These are phyloP conservation scores for Linyphia triangularis DNA, from an alignment of 2,888 invertebrate genomes.

Conservation along the genomic window DNA sequence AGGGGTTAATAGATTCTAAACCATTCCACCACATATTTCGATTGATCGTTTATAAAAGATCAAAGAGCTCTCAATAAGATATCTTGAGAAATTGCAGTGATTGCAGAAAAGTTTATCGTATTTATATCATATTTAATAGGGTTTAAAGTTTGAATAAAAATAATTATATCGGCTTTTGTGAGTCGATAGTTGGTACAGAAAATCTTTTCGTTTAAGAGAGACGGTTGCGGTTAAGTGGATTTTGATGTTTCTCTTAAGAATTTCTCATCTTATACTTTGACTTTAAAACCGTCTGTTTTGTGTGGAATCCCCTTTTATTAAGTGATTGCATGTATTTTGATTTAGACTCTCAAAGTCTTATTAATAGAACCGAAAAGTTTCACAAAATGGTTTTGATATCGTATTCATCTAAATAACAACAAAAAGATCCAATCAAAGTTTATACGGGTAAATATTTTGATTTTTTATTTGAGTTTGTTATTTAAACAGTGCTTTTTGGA, in stretches of 20 bases:
- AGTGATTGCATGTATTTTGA: no score
- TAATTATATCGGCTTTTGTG: conserved; percentile 48
- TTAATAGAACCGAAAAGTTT: no score
- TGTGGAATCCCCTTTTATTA: no score
- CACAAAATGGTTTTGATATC: no score
- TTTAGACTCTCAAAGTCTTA: no score
- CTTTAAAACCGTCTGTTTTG: no score
- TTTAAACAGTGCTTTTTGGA: no score
- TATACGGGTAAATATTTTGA: no score
- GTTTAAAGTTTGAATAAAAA: conserved; percentile 22
- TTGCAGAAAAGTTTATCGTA: conserved; percentile 35
- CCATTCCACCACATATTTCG: background rate
- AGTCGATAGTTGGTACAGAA: background rate
- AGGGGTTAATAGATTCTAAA: conserved; percentile 43
- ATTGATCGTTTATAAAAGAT: conserved; percentile 13
- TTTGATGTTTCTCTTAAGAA: background rate
- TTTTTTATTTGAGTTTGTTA: no score
- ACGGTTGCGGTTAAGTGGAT: background rate
- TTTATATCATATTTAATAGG: conserved; percentile 37
- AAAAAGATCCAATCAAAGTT: no score
- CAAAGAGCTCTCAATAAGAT: conserved; percentile 24
- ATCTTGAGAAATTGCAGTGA: conserved; percentile 5
- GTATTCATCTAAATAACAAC: no score
- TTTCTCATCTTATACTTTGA: background rate
- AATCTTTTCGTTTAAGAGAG: conserved; percentile 11